A percentile compares a stretch with the other conserved stretches of the same genome.
These are phyloP conservation scores for Mystacides longicornis DNA, from an alignment of 2,888 invertebrate species.

Conservation along the genomic window DNA sequence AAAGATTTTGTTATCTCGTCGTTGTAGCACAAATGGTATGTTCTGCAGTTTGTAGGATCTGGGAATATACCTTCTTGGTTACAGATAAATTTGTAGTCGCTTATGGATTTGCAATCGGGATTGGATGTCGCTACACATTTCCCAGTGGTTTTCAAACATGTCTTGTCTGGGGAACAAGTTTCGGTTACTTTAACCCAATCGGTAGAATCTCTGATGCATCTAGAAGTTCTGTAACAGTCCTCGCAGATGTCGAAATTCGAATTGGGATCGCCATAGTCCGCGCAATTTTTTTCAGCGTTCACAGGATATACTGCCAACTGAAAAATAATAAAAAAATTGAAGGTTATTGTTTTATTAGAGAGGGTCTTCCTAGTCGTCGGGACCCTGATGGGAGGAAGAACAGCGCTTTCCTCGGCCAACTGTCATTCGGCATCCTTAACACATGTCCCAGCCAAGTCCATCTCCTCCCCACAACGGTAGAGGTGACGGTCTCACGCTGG, in stretches of 20 bases:
- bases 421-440: no score
- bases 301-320: no score
- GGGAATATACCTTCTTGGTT: constrained; percentile 18
- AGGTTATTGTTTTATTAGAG: no score
- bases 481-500: no score
- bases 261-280: constrained; percentile 13
- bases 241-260: constrained; percentile 17
- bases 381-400: no score
- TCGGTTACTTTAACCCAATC: constrained; percentile 5
- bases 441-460: no score
- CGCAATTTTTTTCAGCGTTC: constrained; percentile 7
- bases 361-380: no score
- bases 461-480: no score
- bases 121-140: constrained; percentile 11
- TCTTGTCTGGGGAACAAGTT: constrained; percentile 7
- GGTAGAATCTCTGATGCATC: constrained; percentile 8
- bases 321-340: no score
- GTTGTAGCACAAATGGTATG: constrained; percentile 18
- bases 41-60: constrained; percentile 16
- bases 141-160: constrained; percentile 7
- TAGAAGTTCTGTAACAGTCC: constrained; percentile 3
- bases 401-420: no score
- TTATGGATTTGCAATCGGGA: neutral
- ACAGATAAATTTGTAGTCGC: constrained; percentile 15
- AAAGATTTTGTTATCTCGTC: no score